phyloP scores from a whole-genome alignment of 2,113 vertebrate species.

The Cygnus buccinator region DNA sequence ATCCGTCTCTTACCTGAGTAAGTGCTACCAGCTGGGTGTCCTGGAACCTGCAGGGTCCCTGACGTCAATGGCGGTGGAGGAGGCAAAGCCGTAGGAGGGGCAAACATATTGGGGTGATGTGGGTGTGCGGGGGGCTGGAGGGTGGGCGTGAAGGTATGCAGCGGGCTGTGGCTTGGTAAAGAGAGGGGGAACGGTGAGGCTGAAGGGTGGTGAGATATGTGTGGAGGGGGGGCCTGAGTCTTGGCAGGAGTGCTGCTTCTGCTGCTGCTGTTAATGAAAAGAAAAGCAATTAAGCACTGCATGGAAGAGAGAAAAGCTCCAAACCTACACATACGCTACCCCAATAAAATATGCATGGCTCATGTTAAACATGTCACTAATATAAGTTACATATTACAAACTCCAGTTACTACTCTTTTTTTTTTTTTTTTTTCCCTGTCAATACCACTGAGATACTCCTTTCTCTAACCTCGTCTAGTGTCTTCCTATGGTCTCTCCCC shows the following conservation, averaged over 20 bases:
- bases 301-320: not conserved
- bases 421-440: not conserved
- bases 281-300: not conserved
- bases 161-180: conserved; percentile 85
- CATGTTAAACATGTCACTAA: rapidly evolving
- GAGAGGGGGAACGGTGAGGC: conserved; percentile 87
- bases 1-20: conserved; percentile 87
- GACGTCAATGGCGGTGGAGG: conserved; percentile 97
- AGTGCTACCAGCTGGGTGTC: conserved; percentile 92
- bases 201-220: conserved; percentile 85
- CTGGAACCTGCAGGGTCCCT: conserved; percentile 91
- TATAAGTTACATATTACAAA: rapidly evolving
- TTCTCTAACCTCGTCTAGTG: not conserved
- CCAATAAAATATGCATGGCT: not conserved
- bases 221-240: conserved; percentile 82
- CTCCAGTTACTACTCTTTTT: not conserved
- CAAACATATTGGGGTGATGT: conserved; percentile 99
- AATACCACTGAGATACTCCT: rapidly evolving
- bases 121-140: conserved; percentile 90
- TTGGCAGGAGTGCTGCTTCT: conserved; percentile 96
- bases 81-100: conserved; percentile 94
- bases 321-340: not conserved
- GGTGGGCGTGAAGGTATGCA: conserved; percentile 90
- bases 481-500: not conserved
- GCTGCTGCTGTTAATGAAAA: conserved; percentile 85